Conservation (phyloP, 2,797 vertebrate genomes). For the Acanthopagrus latus region DNA sequence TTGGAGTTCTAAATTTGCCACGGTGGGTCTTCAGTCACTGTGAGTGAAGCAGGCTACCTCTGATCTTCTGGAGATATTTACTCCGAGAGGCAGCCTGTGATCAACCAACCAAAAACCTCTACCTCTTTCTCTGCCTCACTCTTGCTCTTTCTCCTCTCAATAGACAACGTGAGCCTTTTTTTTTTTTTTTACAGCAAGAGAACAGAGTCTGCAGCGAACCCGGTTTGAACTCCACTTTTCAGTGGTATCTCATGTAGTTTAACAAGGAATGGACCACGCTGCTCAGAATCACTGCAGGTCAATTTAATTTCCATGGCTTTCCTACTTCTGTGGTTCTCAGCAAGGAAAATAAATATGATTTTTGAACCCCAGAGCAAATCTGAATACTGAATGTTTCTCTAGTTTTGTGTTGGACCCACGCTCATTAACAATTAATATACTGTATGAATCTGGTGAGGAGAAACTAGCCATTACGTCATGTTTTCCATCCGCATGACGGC, state of each 20-base stretch:
- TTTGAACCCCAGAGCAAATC: constrained; percentile 12
- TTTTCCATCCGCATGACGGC: constrained; percentile 54
- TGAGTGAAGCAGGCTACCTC: constrained; percentile 55
- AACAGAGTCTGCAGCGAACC: constrained; percentile 64
- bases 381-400: constrained; percentile 16
- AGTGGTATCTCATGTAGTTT: constrained; percentile 44
- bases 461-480: constrained; percentile 40
- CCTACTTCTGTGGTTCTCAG: neutral
- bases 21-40: constrained; percentile 46
- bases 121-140: constrained; percentile 37
- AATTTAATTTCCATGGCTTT: constrained; percentile 39
- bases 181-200: constrained; percentile 49
- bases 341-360: constrained; percentile 6
- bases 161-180: constrained; percentile 44
- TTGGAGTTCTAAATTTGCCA: constrained; percentile 56
- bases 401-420: constrained; percentile 15
- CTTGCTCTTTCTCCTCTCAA: constrained; percentile 28
- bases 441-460: constrained; percentile 10
- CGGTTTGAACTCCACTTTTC: constrained; percentile 58
- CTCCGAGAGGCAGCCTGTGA: constrained; percentile 64
- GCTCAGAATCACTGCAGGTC: constrained; percentile 22
- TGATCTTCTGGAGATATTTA: constrained; percentile 64
- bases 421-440: constrained; percentile 20
- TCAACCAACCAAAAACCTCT: constrained; percentile 64
- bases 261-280: constrained; percentile 37